phyloP scores from a whole-genome alignment of 2,797 vertebrate genomes.

The Schizopygopsis malacanthus region DNA sequence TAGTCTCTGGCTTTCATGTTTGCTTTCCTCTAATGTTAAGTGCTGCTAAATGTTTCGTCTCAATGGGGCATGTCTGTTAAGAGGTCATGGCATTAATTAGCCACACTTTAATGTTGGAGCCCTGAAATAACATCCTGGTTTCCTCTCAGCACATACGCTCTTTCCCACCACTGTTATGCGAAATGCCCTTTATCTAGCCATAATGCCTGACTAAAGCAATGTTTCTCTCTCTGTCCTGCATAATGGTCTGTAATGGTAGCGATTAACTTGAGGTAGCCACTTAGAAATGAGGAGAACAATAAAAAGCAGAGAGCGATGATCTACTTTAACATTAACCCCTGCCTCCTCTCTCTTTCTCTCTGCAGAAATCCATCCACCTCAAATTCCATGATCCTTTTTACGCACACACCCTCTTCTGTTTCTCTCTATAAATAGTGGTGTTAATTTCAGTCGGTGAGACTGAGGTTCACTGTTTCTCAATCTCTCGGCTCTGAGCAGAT shows the following conservation, averaged over 20 bases:
- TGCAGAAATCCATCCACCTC: slow-evolving; percentile 6
- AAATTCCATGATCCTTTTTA: slow-evolving; percentile 11
- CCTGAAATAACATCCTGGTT: slow-evolving; percentile 36
- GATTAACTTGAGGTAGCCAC: slow-evolving; percentile 71
- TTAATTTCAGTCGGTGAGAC: slow-evolving; percentile 79
- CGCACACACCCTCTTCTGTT: slow-evolving; percentile 41
- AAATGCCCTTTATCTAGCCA: slow-evolving; percentile 29
- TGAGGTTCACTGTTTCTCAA: slow-evolving; percentile 70
- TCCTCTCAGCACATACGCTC: slow-evolving; percentile 20
- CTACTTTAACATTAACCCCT: slow-evolving; percentile 61
- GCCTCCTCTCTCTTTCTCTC: slow-evolving; percentile 36
- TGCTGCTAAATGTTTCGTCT: slow-evolving; percentile 80
- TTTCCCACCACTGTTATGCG: slow-evolving; percentile 11
- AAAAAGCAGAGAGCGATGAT: slow-evolving; percentile 62
- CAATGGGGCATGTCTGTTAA: slow-evolving; percentile 74
- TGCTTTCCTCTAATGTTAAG: slow-evolving; percentile 67
- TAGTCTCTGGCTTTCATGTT: slow-evolving; percentile 72
- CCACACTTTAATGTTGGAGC: slow-evolving; percentile 57
- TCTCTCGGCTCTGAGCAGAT: slow-evolving; percentile 63
- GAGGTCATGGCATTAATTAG: slow-evolving; percentile 83
- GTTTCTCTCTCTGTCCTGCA: slow-evolving; percentile 56
- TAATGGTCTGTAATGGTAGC: slow-evolving; percentile 67
- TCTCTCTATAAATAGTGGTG: slow-evolving; percentile 77
- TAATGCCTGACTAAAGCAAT: slow-evolving; percentile 65
- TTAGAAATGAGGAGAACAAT: slow-evolving; percentile 49